Evolutionary conservation across 2,888 invertebrate species (phyloP), one percentile per base, ranked within the genome.

Genomic region (Plagodis pulveraria): DNA sequence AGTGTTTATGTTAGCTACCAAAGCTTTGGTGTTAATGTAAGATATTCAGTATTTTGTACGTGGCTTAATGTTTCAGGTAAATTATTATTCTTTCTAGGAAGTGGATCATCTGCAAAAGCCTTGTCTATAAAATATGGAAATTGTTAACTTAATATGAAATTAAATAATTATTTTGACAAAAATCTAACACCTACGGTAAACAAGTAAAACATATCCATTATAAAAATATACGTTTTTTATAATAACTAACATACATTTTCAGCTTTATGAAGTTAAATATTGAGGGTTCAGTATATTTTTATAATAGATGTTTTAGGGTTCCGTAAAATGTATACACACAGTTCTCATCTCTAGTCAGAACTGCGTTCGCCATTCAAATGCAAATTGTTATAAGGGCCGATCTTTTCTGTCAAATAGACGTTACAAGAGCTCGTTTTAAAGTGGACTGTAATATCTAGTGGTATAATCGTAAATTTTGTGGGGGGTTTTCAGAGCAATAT

Each of bases 361-460:
- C 1, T 22, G 72, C 71, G 75, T 70, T 72, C 70, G 63, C 82
- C 73, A 83, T 86, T 86, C 80, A 74, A 71, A 86, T 86, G 86
- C 79, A 84, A 86, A 86, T 86, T 80, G 70, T 69, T 74, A 74
- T 71, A 81, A 81, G 80, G 82, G 72, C 78, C 76, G 60, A 51
- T 76, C 77, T 80, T 22, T 84, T 85, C 84, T 84, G 84, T 80
- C 76, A 76, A 80, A 74, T 76, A 80, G 78, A 79, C 80, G 76
- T 77, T 69, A 69, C 69, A 66, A 66, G 65, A 63, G 73, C 74
- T 69, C 70, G 73, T 74, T 77, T 78, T 78, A 77, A 76, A 79
- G 70, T 71, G 66, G 73, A 76, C 76, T 73, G 73, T 70, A 70
- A 73, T 78, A 75, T 72, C 71, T 73, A 73, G 71, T 74, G 80